phyloP scores from a whole-genome alignment of 2,797 vertebrate species.

The Bufotes viridis region DNA sequence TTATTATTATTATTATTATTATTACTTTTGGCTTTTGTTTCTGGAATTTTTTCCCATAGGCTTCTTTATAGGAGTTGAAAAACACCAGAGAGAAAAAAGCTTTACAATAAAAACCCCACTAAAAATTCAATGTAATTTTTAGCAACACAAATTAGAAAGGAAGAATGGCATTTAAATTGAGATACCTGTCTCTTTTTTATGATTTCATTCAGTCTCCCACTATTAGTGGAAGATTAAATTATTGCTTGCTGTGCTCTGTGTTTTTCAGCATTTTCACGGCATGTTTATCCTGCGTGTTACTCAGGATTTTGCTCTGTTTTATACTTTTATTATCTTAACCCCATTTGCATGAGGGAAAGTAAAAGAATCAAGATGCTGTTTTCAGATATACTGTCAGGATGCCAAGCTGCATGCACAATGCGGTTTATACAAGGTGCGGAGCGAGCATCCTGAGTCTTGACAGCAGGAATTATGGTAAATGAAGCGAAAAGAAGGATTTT shows the following conservation, averaged over 20 bases:
- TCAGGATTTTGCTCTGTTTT: too few relatives aligned
- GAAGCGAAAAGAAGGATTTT: constrained; percentile 34
- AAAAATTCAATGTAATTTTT: too few relatives aligned
- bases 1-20: too few relatives aligned
- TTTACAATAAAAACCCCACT: too few relatives aligned
- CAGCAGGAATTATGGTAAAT: constrained; percentile 36
- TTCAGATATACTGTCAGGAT: constrained; percentile 5
- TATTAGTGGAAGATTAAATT: neutral
- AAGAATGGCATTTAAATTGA: too few relatives aligned
- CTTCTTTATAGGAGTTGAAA: too few relatives aligned
- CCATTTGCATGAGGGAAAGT: neutral
- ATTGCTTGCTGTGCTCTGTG: neutral
- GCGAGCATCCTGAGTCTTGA: constrained; percentile 11
- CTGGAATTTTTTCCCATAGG: too few relatives aligned
- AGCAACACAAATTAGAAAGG: too few relatives aligned
- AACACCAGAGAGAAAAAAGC: too few relatives aligned
- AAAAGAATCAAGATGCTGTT: neutral
- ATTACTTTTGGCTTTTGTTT: too few relatives aligned
- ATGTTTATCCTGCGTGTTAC: neutral
- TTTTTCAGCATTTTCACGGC: neutral
- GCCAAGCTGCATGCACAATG: constrained; percentile 29
- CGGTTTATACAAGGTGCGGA: constrained; percentile 43
- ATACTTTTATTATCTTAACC: neutral
- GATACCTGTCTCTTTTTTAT: too few relatives aligned
- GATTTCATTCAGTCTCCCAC: too few relatives aligned